phyloP scores from a whole-genome alignment of 2,888 invertebrate genomes.

The Saturnia japonica region DNA sequence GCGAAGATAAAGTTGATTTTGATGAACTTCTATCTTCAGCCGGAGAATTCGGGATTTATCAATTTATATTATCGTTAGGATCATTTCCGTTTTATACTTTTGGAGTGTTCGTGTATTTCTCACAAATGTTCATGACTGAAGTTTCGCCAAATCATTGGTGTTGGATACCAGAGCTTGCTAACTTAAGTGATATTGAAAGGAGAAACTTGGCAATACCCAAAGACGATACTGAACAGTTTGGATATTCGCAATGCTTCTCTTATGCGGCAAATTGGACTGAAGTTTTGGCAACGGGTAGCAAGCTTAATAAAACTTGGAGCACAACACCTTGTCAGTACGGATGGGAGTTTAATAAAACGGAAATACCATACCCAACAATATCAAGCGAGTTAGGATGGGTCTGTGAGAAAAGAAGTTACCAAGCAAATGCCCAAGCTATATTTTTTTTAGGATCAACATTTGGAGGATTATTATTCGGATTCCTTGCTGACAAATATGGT shows the following conservation, averaged over 20 bases:
- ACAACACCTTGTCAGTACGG: constrained; percentile 53
- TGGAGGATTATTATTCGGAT: constrained; percentile 57
- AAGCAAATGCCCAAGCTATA: constrained; percentile 60
- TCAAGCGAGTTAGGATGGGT: constrained; percentile 63
- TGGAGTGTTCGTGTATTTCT: constrained; percentile 42
- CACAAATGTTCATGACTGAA: constrained; percentile 47
- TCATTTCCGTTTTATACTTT: constrained; percentile 45
- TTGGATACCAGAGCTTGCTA: constrained; percentile 43
- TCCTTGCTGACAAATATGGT: constrained; percentile 58
- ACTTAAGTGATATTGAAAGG: constrained; percentile 39
- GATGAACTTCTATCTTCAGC: constrained; percentile 44
- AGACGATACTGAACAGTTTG: constrained; percentile 43
- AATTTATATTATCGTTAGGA: constrained; percentile 38
- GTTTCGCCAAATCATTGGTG: constrained; percentile 46
- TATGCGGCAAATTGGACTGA: constrained; percentile 58
- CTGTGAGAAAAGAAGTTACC: constrained; percentile 58
- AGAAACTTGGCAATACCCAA: constrained; percentile 40
- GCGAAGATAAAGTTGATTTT: constrained; percentile 32
- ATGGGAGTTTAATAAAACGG: constrained; percentile 61
- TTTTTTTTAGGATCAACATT: constrained; percentile 58
- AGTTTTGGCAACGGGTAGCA: constrained; percentile 39
- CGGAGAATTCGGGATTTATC: constrained; percentile 45
- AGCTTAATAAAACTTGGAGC: constrained; percentile 47
- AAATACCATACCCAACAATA: constrained; percentile 63
- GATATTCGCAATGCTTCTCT: constrained; percentile 52